Evolutionary conservation across 92 coral and sea anemone species (phyloP), one percentile per base, ranked within the genome.

Genomic region (Umimayanthus kanabou): DNA sequence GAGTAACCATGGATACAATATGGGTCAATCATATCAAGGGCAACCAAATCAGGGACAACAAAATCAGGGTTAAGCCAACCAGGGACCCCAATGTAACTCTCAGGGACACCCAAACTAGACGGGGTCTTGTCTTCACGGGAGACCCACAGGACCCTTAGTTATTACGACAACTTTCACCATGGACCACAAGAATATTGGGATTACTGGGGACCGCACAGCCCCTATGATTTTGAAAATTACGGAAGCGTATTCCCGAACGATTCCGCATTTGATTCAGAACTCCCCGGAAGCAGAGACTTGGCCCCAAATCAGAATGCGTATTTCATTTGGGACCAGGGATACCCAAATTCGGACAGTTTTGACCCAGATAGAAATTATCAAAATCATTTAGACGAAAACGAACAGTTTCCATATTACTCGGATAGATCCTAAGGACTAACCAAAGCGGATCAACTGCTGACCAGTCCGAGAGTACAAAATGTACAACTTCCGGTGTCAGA

Each of bases 71-170:
- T 9, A 45, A 45, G 0, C 49, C 49, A 18, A 76, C 50, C 80
- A 39, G 39, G 50, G 53, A n/a, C 53, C 25, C 33, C 66, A n/a
- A 30, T 8, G 9, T 28, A 6, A 73, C 77, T 29, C 77, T 7
- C 81, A 47, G 8, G 64, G 64, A 2, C 37, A 28, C 81, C 81
- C 81, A 78, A 49, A 78, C 81, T 78, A 78, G 61, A 78, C 5
- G 65, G 81, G 81, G 81, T 78, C 81, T 78, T 49, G 81, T 53
- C 81, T 78, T 78, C 66, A 22, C 66, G 65, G 81, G 81, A 78
- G 81, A 78, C 47, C 81, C 81, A 28, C 61, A 58, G 84, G 84
- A 80, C 84, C 84, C 84, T 57, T 80, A 9, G 39, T 80, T 80
- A 25, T 80, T 13, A 55, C 10, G 43, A 33, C 23, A 26, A 29